Evolutionary conservation across 2,113 vertebrate genomes (phyloP).

Genomic region (Peromyscus polionotus): DNA sequence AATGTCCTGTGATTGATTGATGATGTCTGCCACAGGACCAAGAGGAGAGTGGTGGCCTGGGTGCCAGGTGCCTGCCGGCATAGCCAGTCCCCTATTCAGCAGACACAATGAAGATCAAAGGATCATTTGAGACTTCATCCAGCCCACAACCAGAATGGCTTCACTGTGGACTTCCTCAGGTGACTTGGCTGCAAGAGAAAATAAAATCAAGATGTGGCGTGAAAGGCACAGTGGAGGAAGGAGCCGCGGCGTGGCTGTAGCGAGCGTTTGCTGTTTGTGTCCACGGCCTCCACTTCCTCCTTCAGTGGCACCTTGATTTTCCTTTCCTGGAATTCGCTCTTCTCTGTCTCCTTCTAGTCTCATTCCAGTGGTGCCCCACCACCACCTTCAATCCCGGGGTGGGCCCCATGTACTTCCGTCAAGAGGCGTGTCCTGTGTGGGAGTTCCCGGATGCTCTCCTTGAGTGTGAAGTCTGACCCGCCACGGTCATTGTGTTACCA

Average conservation of each 20-base stretch:
- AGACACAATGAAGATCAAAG: conserved; percentile 80
- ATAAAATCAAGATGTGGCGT: conserved; percentile 77
- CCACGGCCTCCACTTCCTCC: background rate
- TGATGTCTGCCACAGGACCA: conserved; percentile 72
- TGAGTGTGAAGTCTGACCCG: background rate
- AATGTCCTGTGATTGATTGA: conserved; percentile 78
- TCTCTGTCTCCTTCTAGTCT: background rate
- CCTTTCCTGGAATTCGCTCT: background rate
- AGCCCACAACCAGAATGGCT: conserved; percentile 58
- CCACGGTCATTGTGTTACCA: background rate
- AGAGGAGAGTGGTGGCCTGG: conserved; percentile 66
- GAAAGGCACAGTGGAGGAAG: background rate
- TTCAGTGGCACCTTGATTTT: background rate
- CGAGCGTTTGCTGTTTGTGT: background rate
- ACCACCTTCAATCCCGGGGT: background rate
- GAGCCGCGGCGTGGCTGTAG: background rate
- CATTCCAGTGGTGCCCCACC: background rate
- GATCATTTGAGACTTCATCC: conserved; percentile 62
- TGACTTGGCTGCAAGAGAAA: conserved; percentile 71
- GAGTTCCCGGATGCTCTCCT: background rate
- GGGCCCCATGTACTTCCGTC: background rate
- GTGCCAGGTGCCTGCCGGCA: conserved; percentile 78
- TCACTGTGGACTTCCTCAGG: conserved; percentile 66
- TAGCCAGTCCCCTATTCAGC: conserved; percentile 40
- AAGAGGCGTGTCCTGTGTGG: background rate